Conservation (phyloP, 2,113 vertebrate genomes). For the Odocoileus hemionus region DNA sequence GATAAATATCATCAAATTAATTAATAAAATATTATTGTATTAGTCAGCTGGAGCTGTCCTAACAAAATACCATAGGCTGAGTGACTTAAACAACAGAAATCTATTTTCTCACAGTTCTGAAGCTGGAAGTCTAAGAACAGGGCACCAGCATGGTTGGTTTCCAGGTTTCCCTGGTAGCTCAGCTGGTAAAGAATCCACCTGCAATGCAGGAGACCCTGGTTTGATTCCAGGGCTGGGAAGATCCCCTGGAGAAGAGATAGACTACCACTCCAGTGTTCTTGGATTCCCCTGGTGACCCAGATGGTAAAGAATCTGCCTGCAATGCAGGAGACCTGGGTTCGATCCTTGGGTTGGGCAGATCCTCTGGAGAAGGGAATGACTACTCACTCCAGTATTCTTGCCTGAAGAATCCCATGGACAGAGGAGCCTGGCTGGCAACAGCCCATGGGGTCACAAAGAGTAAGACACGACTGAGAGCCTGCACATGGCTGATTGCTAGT, state of each 20-base stretch:
- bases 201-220: not conserved
- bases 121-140: not conserved
- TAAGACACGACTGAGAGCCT: not conserved
- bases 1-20: not conserved
- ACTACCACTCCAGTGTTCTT: not conserved
- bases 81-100: not conserved
- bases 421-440: not conserved
- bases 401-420: not conserved
- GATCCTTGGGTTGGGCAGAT: not conserved
- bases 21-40: not conserved
- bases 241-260: not conserved
- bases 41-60: not conserved
- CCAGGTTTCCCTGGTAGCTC: accelerated
- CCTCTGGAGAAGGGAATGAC: not conserved
- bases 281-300: not conserved
- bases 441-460: not conserved
- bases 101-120: not conserved
- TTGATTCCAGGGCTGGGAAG: not conserved
- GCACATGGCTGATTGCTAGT: not conserved
- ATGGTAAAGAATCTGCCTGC: not conserved
- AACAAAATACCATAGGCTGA: not conserved
- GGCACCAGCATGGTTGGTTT: not conserved
- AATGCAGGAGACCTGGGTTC: accelerated
- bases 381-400: not conserved
- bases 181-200: not conserved